Conservation (phyloP, 1,140 invertebrate species). For the Himalopsyche phryganea region DNA sequence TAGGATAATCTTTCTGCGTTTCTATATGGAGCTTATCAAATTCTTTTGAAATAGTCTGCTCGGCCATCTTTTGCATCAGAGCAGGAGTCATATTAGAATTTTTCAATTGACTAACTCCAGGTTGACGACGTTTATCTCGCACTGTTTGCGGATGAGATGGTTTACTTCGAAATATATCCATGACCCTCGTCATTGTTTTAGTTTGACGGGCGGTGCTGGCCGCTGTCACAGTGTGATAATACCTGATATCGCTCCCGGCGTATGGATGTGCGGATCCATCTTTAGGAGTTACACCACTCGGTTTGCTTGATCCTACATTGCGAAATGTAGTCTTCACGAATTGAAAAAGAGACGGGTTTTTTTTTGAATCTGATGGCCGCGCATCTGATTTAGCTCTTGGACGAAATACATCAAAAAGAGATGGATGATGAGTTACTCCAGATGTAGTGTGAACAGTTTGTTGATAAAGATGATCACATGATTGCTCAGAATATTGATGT, state of each 20-base stretch:
- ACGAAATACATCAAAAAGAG: not conserved
- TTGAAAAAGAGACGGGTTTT: not conserved
- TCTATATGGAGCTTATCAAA: no score
- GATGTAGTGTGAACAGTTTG: no score
- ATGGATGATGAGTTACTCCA: no score
- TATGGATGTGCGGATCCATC: conserved; percentile 64
- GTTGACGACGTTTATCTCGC: not conserved
- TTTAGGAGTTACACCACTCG: conserved; percentile 34
- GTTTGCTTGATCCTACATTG: not conserved
- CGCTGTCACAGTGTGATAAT: conserved; percentile 64
- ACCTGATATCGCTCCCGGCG: conserved; percentile 53
- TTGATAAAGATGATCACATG: no score
- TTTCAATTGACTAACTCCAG: no score
- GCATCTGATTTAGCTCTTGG: not conserved
- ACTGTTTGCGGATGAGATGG: conserved; percentile 34
- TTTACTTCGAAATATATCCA: conserved; percentile 82
- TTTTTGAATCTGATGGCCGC: not conserved
- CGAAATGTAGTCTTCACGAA: no score
- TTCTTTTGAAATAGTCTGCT: no score
- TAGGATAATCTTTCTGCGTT: no score
- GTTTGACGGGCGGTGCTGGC: conserved; percentile 47
- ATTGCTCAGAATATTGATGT: no score
- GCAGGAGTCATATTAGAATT: no score
- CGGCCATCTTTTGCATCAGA: no score
- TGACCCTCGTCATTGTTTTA: conserved; percentile 81